Evolutionary conservation across 2,888 invertebrate species (phyloP).

Genomic region (Tineola bisselliella): DNA sequence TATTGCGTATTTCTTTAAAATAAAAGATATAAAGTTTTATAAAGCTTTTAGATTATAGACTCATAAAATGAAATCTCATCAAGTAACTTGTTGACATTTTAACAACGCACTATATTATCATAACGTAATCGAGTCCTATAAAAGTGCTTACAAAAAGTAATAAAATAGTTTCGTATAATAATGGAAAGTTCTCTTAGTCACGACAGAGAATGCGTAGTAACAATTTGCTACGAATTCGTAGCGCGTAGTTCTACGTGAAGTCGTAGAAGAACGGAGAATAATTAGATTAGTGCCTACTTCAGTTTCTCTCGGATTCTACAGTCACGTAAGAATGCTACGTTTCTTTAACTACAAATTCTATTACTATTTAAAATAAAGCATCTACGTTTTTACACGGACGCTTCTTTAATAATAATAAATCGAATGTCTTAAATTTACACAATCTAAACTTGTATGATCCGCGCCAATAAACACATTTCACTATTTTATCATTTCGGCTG

Average conservation of each 20-base stretch:
- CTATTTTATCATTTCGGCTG: too few relatives aligned
- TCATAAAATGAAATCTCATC: background rate
- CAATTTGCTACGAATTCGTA: background rate
- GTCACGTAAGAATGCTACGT: background rate
- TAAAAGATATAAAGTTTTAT: background rate
- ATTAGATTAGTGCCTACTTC: slow-evolving; percentile 50
- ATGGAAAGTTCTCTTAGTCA: background rate
- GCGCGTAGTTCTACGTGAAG: background rate
- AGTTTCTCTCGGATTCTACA: slow-evolving; percentile 21
- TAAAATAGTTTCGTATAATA: background rate
- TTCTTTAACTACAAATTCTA: background rate
- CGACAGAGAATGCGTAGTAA: background rate
- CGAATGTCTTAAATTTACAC: too few relatives aligned
- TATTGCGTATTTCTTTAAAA: background rate
- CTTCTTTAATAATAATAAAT: too few relatives aligned
- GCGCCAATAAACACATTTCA: too few relatives aligned
- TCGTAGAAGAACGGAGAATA: slow-evolving; percentile 38
- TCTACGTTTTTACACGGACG: too few relatives aligned
- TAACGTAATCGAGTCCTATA: background rate
- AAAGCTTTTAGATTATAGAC: too few relatives aligned
- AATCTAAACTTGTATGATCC: too few relatives aligned
- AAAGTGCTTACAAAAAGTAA: background rate
- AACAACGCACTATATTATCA: too few relatives aligned
- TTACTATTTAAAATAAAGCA: background rate
- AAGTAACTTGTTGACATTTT: background rate